Percentiles rank a stretch among this genome's conserved stretches.
phyloP scores from a whole-genome alignment of 2,888 invertebrate genomes.

The Globia sparganii region DNA sequence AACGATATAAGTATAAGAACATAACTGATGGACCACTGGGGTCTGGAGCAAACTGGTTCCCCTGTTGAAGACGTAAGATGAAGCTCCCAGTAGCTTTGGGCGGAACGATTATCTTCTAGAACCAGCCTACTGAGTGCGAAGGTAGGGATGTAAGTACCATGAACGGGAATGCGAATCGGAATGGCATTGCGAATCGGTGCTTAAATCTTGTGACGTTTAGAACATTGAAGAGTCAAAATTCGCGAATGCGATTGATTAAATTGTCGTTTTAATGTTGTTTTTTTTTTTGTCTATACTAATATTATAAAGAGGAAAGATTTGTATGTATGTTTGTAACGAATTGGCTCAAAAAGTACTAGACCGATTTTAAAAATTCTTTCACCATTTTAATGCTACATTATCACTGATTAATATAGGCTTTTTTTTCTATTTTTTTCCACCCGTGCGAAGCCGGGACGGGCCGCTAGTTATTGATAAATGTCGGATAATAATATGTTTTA shows the following conservation, averaged over 20 bases:
- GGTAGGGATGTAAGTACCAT: slow-evolving; percentile 6
- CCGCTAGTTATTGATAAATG: background rate
- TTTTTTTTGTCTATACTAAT: too few relatives aligned
- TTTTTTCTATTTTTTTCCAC: too few relatives aligned
- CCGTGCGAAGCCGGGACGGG: too few relatives aligned
- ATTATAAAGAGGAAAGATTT: too few relatives aligned
- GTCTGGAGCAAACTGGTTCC: slow-evolving; percentile 81
- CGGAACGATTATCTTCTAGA: slow-evolving; percentile 56
- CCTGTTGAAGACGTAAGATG: slow-evolving; percentile 72
- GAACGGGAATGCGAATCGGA: background rate
- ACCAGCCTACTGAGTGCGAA: slow-evolving; percentile 10
- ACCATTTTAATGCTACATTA: too few relatives aligned
- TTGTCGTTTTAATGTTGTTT: background rate
- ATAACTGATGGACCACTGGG: slow-evolving; percentile 78
- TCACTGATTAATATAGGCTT: too few relatives aligned
- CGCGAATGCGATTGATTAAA: too few relatives aligned
- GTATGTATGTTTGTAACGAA: too few relatives aligned
- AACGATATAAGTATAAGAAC: slow-evolving; percentile 79
- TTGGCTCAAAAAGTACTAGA: too few relatives aligned
- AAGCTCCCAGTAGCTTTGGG: slow-evolving; percentile 63
- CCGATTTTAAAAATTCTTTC: too few relatives aligned
- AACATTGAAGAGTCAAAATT: background rate
- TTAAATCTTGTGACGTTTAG: background rate
- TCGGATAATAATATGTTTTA: background rate
- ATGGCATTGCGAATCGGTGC: slow-evolving; percentile 1